Percentiles rank a stretch among this genome's conserved stretches.
Evolutionary conservation across 2,888 invertebrate genomes (phyloP).

Genomic region (Meta bourneti): DNA sequence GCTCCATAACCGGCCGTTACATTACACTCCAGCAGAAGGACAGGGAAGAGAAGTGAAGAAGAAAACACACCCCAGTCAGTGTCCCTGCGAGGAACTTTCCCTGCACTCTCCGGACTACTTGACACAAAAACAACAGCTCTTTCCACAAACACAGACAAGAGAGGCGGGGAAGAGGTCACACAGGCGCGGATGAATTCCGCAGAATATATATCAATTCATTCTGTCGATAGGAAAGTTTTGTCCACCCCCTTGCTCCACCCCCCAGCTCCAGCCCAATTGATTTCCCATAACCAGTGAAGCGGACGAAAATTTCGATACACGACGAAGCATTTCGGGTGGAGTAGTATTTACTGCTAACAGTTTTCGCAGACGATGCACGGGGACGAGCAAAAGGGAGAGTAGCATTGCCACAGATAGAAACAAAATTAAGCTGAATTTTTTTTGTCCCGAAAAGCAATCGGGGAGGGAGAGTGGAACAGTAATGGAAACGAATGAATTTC

Average conservation of each 20-base stretch:
- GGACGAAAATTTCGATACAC: slow-evolving; percentile 50
- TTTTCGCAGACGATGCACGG: not conserved
- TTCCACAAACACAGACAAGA: not conserved
- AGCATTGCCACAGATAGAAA: not conserved
- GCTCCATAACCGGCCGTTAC: not conserved
- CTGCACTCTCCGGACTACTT: not conserved
- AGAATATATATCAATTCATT: slow-evolving; percentile 46
- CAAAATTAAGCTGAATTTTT: slow-evolving; percentile 22
- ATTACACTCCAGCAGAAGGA: not conserved
- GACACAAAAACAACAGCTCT: not conserved
- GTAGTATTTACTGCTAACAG: slow-evolving; percentile 36
- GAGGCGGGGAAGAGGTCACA: not conserved
- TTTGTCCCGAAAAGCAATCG: slow-evolving; percentile 2
- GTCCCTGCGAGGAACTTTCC: not conserved
- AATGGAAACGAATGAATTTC: not conserved
- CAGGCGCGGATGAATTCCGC: not conserved
- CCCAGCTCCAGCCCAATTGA: slow-evolving; percentile 15
- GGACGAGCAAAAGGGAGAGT: not conserved
- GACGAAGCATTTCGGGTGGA: slow-evolving; percentile 26
- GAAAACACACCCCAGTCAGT: not conserved
- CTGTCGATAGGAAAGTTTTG: slow-evolving; percentile 16
- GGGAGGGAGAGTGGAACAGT: not conserved
- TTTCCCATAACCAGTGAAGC: slow-evolving; percentile 42
- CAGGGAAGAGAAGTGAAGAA: not conserved
- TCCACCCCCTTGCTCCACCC: slow-evolving; percentile 5